Evolutionary conservation across 37 sponge, comb jelly and placozoan species (phyloP).

Genomic region (Hormiphora californensis): DNA sequence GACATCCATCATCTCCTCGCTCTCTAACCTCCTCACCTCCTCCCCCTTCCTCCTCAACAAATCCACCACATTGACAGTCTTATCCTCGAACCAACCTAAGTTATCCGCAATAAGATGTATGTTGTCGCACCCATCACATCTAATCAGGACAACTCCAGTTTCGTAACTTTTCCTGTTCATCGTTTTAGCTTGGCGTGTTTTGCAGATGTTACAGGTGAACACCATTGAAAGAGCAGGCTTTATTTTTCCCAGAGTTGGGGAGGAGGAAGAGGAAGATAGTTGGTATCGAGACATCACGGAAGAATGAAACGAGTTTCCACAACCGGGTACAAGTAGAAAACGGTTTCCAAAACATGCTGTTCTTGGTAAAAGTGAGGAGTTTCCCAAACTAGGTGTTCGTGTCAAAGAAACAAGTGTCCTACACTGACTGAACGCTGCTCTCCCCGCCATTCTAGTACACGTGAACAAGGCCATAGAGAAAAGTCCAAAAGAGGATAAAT

Average conservation of each 20-base stretch:
- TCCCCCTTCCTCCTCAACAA: slow-evolving; percentile 67
- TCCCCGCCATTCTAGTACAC: neutral
- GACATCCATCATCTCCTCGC: slow-evolving; percentile 29
- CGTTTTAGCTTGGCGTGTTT: slow-evolving; percentile 61
- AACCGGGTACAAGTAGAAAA: no score
- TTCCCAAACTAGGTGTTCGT: no score
- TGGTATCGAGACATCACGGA: no score
- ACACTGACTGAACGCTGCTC: no score
- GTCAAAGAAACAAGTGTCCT: no score
- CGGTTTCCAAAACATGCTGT: no score
- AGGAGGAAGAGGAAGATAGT: no score
- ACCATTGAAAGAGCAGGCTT: slow-evolving; percentile 58
- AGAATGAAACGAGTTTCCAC: no score
- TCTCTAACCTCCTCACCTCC: slow-evolving; percentile 16
- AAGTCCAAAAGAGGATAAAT: slow-evolving; percentile 43
- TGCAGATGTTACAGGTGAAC: slow-evolving; percentile 83
- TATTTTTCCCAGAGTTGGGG: slow-evolving; percentile 6
- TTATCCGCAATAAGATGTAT: slow-evolving; percentile 88
- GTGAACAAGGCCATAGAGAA: slow-evolving; percentile 30
- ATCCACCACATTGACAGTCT: slow-evolving; percentile 65
- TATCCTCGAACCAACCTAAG: slow-evolving; percentile 74
- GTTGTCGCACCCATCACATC: slow-evolving; percentile 77
- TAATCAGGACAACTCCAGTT: slow-evolving; percentile 69
- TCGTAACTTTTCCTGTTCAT: slow-evolving; percentile 81
- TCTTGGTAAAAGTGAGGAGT: no score